Evolutionary conservation across 2,797 vertebrate genomes (phyloP).

Genomic region (Sparus aurata): DNA sequence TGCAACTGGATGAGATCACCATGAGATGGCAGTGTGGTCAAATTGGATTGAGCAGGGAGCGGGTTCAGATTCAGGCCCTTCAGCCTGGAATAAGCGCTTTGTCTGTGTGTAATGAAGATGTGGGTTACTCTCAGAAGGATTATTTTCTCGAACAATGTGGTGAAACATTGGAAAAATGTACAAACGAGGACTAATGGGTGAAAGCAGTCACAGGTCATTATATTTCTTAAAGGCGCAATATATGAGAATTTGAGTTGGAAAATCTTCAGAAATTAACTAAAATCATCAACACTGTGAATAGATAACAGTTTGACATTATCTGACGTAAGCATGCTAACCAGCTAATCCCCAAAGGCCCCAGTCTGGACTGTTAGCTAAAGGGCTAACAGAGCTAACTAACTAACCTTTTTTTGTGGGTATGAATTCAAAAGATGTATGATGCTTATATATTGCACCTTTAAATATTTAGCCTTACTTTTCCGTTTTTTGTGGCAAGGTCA

Average conservation of each 20-base stretch:
- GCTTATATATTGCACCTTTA: too few species aligned
- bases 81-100: background rate
- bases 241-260: too few species aligned
- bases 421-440: too few species aligned
- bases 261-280: too few species aligned
- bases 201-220: background rate
- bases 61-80: background rate
- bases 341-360: too few species aligned
- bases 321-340: too few species aligned
- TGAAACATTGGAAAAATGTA: background rate
- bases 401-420: too few species aligned
- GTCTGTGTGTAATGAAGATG: background rate
- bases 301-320: too few species aligned
- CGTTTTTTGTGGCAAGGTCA: conserved; percentile 1
- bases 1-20: conserved; percentile 59
- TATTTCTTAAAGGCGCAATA: background rate
- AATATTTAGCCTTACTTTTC: background rate
- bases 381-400: too few species aligned
- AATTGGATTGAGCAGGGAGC: conserved; percentile 34
- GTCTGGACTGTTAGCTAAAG: too few species aligned
- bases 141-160: background rate
- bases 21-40: conserved; percentile 75
- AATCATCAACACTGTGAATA: too few species aligned
- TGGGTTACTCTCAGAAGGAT: background rate
- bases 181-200: background rate